These are phyloP conservation scores for Helarctos malayanus DNA, from an alignment of 2,797 vertebrate species.

Conservation along the genomic window DNA sequence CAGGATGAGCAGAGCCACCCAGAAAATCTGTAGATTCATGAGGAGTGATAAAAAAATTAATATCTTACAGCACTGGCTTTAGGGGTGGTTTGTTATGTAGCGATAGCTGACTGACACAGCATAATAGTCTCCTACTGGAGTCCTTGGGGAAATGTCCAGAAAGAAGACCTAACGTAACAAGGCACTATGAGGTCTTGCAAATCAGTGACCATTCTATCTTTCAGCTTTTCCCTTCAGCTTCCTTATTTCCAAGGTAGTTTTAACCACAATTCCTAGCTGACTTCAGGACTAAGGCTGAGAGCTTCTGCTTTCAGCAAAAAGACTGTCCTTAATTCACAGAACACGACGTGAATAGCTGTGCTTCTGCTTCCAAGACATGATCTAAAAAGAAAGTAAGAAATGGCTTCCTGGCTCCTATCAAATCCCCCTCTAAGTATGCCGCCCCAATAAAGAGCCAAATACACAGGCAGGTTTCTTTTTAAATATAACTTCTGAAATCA, in stretches of 20 bases:
- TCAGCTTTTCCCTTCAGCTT: not conserved
- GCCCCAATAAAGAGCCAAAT: not conserved
- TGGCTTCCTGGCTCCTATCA: not conserved
- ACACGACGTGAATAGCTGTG: not conserved
- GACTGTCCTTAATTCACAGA: not conserved
- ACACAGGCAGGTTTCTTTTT: conserved; percentile 31
- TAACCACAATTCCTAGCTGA: not conserved
- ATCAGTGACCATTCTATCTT: not conserved
- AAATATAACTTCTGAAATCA: conserved; percentile 76
- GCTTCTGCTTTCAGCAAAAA: conserved; percentile 35
- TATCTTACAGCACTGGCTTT: not conserved
- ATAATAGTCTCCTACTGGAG: not conserved
- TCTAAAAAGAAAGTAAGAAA: conserved; percentile 41
- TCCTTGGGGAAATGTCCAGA: not conserved
- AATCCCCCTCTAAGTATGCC: conserved; percentile 5
- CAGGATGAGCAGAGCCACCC: not conserved
- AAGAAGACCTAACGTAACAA: not conserved
- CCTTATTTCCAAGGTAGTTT: not conserved
- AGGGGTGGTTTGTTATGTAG: not conserved
- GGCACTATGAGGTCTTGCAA: not conserved
- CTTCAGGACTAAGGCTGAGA: not conserved
- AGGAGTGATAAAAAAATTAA: not conserved
- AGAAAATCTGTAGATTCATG: not conserved
- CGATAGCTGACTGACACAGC: not conserved
- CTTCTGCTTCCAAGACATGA: not conserved